Evolutionary conservation across 2,113 vertebrate species (phyloP), one percentile per base, ranked within the genome.

Genomic region (Macaca mulatta): DNA sequence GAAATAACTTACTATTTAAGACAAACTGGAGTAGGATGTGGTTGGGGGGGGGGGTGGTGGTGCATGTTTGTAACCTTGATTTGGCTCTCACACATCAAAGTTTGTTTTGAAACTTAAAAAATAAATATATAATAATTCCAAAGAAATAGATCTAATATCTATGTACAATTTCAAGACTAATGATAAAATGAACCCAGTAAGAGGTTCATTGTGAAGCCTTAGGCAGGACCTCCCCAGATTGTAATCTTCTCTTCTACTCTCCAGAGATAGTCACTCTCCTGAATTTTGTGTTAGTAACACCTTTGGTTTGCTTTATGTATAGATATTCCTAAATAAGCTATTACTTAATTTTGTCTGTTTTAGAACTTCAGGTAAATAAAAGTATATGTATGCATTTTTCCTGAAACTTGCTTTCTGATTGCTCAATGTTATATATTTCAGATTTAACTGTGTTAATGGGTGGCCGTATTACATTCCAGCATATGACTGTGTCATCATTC

Each of bases 321-420:
- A 59, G 52, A 13, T 20, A 38, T 89, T 55, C n/a, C n/a, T 77
- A 93, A 70, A 86, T 8, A 91, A 59, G 57, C 20, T 9, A 38
- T 30, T 23, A 57, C 32, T 77, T 91, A 7, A 1, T 67, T 87
- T 90, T 59, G 43, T 32, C 13, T 78, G 30, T 61, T 91, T 91
- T 72, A 87, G 90, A 82, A 92, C 35, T 78, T 75, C 32, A 92
- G 57, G 50, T 90, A 81, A 96, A 70, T 72, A 85, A 96, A 93
- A 27, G 72, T 6, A 75, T 22, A 22, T 14, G 0, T 14, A 11
- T 8, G 5, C 72, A 13, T 80, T 94, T 93, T 95, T 87, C 40
- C 40, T 61, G 52, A 86, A 78, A 77, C 23, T 84, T 92, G 79
- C 32, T 88, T 50, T 93, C 83, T 87, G 50, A 11, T 61, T 59